Conservation (phyloP, 1,140 invertebrate species). For the Calycopis cecrops region DNA sequence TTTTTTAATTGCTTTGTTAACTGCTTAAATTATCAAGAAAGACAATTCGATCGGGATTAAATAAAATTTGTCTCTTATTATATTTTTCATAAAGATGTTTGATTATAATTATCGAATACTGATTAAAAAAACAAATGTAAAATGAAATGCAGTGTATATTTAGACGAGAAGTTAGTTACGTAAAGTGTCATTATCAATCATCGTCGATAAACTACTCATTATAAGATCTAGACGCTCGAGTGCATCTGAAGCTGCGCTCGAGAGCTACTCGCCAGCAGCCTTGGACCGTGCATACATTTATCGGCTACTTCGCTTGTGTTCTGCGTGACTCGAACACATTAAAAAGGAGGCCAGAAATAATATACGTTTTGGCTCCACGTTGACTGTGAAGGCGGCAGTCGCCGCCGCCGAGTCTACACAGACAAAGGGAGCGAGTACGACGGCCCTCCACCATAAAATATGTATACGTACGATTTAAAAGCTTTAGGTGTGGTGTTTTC, state of each 20-base stretch:
- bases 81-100: too few relatives aligned
- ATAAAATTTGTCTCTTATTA: too few relatives aligned
- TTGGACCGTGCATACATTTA: not conserved
- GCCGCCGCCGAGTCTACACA: not conserved
- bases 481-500: conserved; percentile 6
- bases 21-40: too few relatives aligned
- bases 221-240: conserved; percentile 8
- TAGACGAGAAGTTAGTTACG: not conserved
- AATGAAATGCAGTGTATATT: not conserved
- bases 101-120: too few relatives aligned
- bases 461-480: conserved; percentile 2
- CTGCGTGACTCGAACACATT: conserved; percentile 9
- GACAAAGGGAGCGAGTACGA: not conserved
- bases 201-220: conserved; percentile 8
- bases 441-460: not conserved
- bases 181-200: conserved; percentile 1
- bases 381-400: not conserved
- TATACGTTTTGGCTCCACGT: conserved; percentile 3
- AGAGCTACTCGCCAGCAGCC: conserved; percentile 2
- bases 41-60: too few relatives aligned
- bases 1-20: too few relatives aligned
- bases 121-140: too few relatives aligned
- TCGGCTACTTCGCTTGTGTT: not conserved
- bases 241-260: not conserved
- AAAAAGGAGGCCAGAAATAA: not conserved